phyloP scores from a whole-genome alignment of 2,797 vertebrate genomes.

The Channa striata region DNA sequence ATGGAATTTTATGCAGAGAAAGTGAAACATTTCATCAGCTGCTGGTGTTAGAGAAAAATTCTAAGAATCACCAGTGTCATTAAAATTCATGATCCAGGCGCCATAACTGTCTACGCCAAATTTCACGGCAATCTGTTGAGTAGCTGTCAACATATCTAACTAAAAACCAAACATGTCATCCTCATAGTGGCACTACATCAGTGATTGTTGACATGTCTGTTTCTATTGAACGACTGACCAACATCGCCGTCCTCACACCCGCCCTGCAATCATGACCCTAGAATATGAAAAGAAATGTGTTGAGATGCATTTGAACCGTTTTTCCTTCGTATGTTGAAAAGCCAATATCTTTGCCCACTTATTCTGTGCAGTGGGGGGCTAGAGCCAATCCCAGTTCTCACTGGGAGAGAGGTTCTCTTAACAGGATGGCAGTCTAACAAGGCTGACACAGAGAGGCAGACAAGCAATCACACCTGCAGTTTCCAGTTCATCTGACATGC shows the following conservation, averaged over 20 bases:
- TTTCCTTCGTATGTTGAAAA: not conserved
- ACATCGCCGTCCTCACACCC: too few relatives aligned
- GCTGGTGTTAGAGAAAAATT: not conserved
- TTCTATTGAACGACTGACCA: too few relatives aligned
- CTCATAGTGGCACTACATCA: too few relatives aligned
- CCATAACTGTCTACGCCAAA: not conserved
- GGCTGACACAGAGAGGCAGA: conserved; percentile 13
- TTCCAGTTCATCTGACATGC: conserved; percentile 24
- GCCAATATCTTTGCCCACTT: not conserved
- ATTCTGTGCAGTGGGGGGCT: not conserved
- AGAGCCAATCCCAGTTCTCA: not conserved
- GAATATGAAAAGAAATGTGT: too few relatives aligned
- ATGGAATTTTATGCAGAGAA: not conserved
- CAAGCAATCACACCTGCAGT: conserved; percentile 17
- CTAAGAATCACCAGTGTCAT: not conserved
- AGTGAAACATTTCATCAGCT: not conserved
- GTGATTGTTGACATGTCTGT: too few relatives aligned
- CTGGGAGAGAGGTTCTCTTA: not conserved
- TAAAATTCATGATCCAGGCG: not conserved
- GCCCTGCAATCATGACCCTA: too few relatives aligned
- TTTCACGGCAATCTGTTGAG: not conserved
- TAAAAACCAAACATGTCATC: not conserved
- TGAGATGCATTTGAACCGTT: too few relatives aligned
- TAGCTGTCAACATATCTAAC: not conserved
- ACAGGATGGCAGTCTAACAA: conserved; percentile 2